Evolutionary conservation across 2,888 invertebrate genomes (phyloP).

Genomic region (Caenorhabditis sp.): DNA sequence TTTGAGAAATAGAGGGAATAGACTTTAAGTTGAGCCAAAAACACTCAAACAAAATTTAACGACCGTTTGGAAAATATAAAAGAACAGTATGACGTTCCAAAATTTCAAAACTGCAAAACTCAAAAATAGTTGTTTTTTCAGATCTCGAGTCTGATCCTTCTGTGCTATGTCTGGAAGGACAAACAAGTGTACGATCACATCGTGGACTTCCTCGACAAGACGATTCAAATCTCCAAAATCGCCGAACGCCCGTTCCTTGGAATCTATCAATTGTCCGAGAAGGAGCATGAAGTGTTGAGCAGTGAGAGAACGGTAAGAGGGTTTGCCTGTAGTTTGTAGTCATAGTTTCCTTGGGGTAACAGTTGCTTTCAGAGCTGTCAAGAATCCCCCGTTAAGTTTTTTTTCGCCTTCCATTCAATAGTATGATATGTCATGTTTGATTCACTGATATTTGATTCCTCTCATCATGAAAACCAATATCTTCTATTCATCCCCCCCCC

Average conservation of each 20-base stretch:
- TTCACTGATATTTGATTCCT: background rate
- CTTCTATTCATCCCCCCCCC: no score
- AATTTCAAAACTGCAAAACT: constrained; percentile 14
- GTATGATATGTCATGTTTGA: background rate
- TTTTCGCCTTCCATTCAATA: constrained; percentile 2
- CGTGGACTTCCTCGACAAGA: constrained; percentile 81
- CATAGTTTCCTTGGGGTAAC: background rate
- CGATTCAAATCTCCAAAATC: constrained; percentile 81
- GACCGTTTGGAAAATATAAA: no score
- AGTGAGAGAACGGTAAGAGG: constrained; percentile 75
- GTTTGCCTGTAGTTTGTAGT: constrained; percentile 2
- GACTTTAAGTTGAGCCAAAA: background rate
- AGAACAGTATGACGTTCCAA: background rate
- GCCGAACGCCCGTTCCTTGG: constrained; percentile 79
- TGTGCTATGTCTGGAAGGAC: constrained; percentile 74
- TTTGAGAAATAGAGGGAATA: background rate
- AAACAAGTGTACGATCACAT: constrained; percentile 78
- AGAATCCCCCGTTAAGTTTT: no score
- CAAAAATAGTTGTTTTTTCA: constrained; percentile 37
- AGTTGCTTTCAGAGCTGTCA: no score
- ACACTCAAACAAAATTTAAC: background rate
- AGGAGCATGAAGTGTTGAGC: constrained; percentile 75
- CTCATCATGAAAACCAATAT: no score
- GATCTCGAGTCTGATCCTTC: constrained; percentile 62
- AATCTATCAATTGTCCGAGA: constrained; percentile 76